phyloP scores from a whole-genome alignment of 2,113 vertebrate genomes.

The Capra hircus region DNA sequence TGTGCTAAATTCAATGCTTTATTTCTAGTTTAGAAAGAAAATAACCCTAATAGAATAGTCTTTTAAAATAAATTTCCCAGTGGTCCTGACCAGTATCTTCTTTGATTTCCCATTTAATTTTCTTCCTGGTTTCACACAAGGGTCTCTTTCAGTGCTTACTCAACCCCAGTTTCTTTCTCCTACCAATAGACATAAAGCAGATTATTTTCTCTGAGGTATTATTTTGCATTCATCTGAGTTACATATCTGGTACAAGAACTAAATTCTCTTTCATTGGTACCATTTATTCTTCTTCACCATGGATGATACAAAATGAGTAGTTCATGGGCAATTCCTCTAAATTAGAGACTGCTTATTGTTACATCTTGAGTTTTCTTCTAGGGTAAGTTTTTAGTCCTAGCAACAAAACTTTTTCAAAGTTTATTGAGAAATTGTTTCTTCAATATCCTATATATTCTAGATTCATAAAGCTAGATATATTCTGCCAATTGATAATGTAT shows the following conservation, averaged over 20 bases:
- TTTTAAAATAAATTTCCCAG: constrained; percentile 28
- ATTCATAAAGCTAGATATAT: not conserved
- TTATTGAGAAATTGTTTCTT: not conserved
- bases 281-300: not conserved
- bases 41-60: not conserved
- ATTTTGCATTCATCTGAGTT: constrained; percentile 4
- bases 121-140: not conserved
- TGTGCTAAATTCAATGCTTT: not conserved
- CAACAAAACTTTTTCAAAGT: not conserved
- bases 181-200: not conserved
- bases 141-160: not conserved
- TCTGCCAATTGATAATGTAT: not conserved
- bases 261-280: constrained; percentile 7
- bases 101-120: constrained; percentile 52
- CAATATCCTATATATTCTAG: not conserved
- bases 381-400: not conserved
- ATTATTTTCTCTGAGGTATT: not conserved
- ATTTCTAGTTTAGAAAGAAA: constrained; percentile 26
- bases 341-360: not conserved
- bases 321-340: not conserved
- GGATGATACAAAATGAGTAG: not conserved
- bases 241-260: not conserved
- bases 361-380: not conserved
- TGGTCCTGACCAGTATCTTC: not conserved
- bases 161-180: not conserved